These are phyloP conservation scores for Caloenas nicobarica DNA, from an alignment of 2,113 vertebrate genomes.

Conservation along the genomic window DNA sequence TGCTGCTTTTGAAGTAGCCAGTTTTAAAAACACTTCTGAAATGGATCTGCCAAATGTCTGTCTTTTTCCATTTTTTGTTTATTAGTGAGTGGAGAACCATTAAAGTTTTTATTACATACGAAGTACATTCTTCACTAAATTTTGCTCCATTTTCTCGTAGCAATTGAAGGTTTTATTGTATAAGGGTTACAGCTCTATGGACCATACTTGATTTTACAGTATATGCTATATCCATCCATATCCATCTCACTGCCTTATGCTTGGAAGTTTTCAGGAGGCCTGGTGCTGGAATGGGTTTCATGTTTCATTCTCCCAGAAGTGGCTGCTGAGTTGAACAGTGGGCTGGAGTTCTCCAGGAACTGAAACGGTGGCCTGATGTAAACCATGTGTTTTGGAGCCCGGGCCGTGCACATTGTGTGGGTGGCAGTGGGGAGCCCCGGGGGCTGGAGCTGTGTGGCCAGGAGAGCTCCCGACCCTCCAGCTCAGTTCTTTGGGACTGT, in stretches of 20 bases:
- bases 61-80: background rate
- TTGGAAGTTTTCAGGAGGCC: background rate
- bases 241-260: background rate
- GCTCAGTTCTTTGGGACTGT: constrained; percentile 30
- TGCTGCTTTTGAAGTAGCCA: background rate
- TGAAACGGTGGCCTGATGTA: constrained; percentile 62
- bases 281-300: background rate
- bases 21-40: background rate
- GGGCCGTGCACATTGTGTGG: constrained; percentile 75
- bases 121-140: background rate
- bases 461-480: constrained; percentile 66
- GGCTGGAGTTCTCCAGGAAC: constrained; percentile 25
- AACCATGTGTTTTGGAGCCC: constrained; percentile 76
- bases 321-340: background rate
- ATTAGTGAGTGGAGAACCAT: constrained; percentile 29
- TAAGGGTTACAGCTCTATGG: background rate
- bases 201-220: background rate
- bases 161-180: background rate
- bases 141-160: background rate
- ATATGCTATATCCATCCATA: background rate
- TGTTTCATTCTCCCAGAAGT: constrained; percentile 27
- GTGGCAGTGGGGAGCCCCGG: constrained; percentile 75
- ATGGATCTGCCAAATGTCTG: background rate
- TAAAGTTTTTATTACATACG: background rate
- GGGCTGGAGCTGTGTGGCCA: constrained; percentile 70